phyloP scores from a whole-genome alignment of 2,113 vertebrate species.

The Syrrhaptes paradoxus region DNA sequence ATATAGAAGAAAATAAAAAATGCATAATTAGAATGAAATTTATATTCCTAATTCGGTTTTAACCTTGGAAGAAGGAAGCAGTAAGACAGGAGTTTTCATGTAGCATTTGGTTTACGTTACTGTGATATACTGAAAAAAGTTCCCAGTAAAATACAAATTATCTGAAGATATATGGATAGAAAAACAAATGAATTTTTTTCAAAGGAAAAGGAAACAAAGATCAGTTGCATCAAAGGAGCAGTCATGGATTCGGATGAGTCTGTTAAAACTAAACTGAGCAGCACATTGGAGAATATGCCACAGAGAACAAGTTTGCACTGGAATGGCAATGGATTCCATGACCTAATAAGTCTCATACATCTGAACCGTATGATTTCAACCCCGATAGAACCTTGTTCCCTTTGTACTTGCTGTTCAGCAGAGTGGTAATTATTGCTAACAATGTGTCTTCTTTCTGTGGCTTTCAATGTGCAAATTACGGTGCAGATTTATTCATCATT shows the following conservation, averaged over 20 bases:
- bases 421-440: conserved; percentile 47
- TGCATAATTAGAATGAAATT: conserved; percentile 1
- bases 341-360: conserved; percentile 42
- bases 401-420: conserved; percentile 23
- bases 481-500: conserved; percentile 47
- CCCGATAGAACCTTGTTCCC: conserved; percentile 5
- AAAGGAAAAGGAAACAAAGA: background rate
- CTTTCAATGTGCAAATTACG: conserved; percentile 3
- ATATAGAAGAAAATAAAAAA: background rate
- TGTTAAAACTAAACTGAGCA: background rate
- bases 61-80: background rate
- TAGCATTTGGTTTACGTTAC: conserved; percentile 27
- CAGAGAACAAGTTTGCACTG: conserved; percentile 1
- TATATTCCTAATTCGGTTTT: conserved; percentile 14
- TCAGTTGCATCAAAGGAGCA: background rate
- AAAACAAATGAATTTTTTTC: background rate
- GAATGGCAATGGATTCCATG: conserved; percentile 39
- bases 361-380: conserved; percentile 16
- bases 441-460: conserved; percentile 16
- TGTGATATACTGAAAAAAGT: background rate
- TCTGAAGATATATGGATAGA: background rate
- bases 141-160: background rate
- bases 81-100: background rate
- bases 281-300: background rate
- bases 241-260: background rate